phyloP scores from a whole-genome alignment of 2,797 vertebrate genomes.

The Myoxocephalus aenaeus region DNA sequence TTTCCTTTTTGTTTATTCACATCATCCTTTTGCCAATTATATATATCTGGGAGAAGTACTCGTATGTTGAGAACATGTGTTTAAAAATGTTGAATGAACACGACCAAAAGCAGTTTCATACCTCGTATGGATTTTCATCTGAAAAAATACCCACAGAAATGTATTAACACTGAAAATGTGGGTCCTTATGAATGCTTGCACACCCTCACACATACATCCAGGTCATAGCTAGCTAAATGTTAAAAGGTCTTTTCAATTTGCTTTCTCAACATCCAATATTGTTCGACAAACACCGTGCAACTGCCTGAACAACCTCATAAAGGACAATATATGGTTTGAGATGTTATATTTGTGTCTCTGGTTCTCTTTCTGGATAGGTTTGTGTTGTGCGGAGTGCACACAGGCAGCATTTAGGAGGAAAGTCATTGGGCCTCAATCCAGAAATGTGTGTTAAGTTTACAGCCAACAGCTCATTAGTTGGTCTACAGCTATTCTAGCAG shows the following conservation, averaged over 20 bases:
- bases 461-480: background rate
- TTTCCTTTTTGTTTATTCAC: background rate
- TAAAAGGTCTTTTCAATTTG: no score
- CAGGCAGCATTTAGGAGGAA: background rate
- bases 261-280: no score
- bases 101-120: background rate
- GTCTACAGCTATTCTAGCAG: background rate
- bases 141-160: background rate
- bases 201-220: background rate
- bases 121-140: background rate
- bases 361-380: background rate
- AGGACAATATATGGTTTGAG: no score
- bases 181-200: background rate
- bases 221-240: background rate
- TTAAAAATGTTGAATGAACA: background rate
- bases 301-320: no score
- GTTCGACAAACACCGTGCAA: no score
- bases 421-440: background rate
- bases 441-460: background rate
- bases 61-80: background rate
- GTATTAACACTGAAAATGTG: background rate
- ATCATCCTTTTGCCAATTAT: background rate
- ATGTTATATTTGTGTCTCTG: background rate
- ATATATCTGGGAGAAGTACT: background rate
- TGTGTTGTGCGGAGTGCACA: background rate